Evolutionary conservation across 64 coral and sea anemone species (phyloP), one percentile per base, ranked within the genome.

Genomic region (Trachythela sp.): DNA sequence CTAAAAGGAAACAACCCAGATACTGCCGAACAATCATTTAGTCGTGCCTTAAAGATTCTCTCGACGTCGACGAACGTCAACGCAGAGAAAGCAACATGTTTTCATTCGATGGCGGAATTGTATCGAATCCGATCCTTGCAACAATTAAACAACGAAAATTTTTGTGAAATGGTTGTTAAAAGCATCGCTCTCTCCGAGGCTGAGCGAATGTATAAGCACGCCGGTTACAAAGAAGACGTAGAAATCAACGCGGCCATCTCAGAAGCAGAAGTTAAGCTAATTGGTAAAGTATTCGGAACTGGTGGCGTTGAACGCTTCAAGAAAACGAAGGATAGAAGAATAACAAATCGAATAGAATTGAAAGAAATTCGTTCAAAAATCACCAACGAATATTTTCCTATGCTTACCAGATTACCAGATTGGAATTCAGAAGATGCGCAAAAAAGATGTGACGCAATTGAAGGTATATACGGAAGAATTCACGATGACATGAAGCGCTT

Each of bases 151-250:
- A n/a, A 77, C 3, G 32, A 77, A 2, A n/a, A 35, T 4, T 77
- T 77, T 77, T 77, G 30, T 35, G 71, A 77, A 77, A 77, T 77
- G 71, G 29, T 77, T 4, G 71, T 77, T 77, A 77, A 77, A 77
- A 77, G 71, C 71, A 77, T 77, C 32, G 71, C 71, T 77, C 71
- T 77, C 3, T 32, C 29, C 13, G 71, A 77, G 71, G 71, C 71
- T 34, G 71, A 77, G 26, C 71, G 71, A 77, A 4, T 77, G 2
- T 77, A 77, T n/a, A 77, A 38, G 71, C 36, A 77, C 31, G 71
- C 7, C 0, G 4, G 71, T 0, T 77, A 77, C 71, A 77, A 38
- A 18, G 71, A 5, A 6, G 71, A 77, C 32, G 36, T 5, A 35
- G 71, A 77, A 77, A 77, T 77, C 24, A 18, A 77, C 71, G 26